Evolutionary conservation across 2,113 vertebrate species (phyloP), one percentile per base, ranked within the genome.

Genomic region (Perccottus glenii): DNA sequence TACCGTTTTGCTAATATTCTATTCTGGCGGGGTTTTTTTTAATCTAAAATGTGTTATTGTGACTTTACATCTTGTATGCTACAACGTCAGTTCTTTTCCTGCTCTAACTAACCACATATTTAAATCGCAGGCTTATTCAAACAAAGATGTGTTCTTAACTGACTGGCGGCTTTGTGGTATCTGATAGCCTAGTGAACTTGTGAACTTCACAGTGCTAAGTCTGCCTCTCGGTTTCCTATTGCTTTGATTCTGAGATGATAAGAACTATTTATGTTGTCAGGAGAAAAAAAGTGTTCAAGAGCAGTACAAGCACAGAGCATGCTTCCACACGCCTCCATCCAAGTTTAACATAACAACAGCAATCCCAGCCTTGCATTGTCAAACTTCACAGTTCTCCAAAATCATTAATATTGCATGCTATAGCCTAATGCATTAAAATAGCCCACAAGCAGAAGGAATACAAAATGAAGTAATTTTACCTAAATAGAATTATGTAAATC

Each of bases 221-320:
- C 44, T 44, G 11, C 69, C 59, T 83, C 63, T 75, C 11, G 53
- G 58, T 68, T 73, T 49, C 52, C 5, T 46, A 14, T 63, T 16
- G 47, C 73, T 82, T 72, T 84, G 82, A 82, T 63, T 79, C 60
- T 60, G 80, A 78, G 50, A 61, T 33, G 78, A 82, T 88, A 88
- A 86, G 67, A 57, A 69, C 67, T 79, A 62, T 74, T 81, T 80
- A 71, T 80, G 70, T 58, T 68, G 69, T 75, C 64, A 64, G 27
- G 58, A 71, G 79, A 83, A 85, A 71, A 80, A 78, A 77, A 67
- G 77, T 80, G 68, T 62, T 58, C 14, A 73, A 61, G 70, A 67
- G 60, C 32, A 74, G 38, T 27, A n/a, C 53, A 67, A 77, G 69
- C 76, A 77, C 32, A n/a, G 19, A 19, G 70, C 81, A 77, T 68